Evolutionary conservation across 2,888 invertebrate genomes (phyloP).

Genomic region (Eubasilissa splendida): DNA sequence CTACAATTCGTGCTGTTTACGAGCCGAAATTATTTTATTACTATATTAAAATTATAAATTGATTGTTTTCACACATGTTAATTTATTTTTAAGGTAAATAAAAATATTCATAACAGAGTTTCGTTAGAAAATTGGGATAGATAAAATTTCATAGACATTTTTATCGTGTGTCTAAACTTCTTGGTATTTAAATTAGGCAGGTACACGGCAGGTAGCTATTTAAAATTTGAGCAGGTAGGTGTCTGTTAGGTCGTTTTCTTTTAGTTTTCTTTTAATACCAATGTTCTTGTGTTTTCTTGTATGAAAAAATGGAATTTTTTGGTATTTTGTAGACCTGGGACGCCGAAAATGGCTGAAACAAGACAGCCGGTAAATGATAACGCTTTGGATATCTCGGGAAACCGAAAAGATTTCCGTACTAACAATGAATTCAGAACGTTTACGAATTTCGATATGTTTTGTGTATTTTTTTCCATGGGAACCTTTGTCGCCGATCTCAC

Average conservation of each 20-base stretch:
- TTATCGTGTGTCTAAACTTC: background rate
- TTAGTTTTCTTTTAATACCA: conserved; percentile 11
- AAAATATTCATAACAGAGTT: too few relatives aligned
- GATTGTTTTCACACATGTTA: too few relatives aligned
- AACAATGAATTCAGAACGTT: conserved; percentile 68
- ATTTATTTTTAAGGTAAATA: too few relatives aligned
- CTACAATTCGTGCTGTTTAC: too few relatives aligned
- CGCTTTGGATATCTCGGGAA: conserved; percentile 35
- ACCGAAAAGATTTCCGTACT: conserved; percentile 56
- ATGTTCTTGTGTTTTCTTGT: background rate
- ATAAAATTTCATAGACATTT: background rate
- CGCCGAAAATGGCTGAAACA: conserved; percentile 51
- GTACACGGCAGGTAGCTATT: conserved; percentile 25
- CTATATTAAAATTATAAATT: too few relatives aligned
- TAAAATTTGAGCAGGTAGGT: conserved; percentile 34
- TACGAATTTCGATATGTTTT: conserved; percentile 71
- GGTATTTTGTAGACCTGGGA: conserved; percentile 42
- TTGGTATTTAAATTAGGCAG: conserved; percentile 24
- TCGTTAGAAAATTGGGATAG: conserved; percentile 6
- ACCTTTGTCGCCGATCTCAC: conserved; percentile 74
- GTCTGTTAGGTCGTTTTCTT: conserved; percentile 30
- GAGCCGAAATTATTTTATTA: too few relatives aligned
- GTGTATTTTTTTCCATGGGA: conserved; percentile 73
- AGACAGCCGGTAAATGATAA: conserved; percentile 40
- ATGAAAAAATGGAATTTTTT: background rate